Evolutionary conservation across 2,113 vertebrate genomes (phyloP), one percentile per base, ranked within the genome.

Genomic region (Athene cunicularia): DNA sequence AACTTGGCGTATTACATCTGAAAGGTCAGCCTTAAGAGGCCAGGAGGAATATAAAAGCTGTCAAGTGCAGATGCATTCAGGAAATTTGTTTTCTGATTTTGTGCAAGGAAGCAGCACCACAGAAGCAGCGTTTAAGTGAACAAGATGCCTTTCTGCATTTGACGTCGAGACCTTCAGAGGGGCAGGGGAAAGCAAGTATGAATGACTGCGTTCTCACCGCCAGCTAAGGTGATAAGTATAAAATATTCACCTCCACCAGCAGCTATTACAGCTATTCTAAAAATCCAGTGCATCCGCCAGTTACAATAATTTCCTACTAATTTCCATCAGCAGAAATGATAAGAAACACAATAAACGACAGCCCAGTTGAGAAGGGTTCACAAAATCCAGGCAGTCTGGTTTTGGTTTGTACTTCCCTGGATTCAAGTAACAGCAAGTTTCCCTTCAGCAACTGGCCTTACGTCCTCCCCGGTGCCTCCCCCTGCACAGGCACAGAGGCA

Each of bases 41-140:
- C 80, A 80, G 64, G 6, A 59, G 22, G 37, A 93, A 94, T 5
- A 52, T 5, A 63, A 35, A 53, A 91, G 24, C 85, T 86, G 73
- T 47, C 89, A 75, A 63, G 92, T 16, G 24, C 43, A 71, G 37
- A 45, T 6, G 73, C 14, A 26, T 5, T 67, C 68, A 95, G 91
- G 95, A 88, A 92, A 96, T 96, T 94, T 94, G 73, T 66, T 91
- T 90, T 89, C 85, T 41, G 63, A 81, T 83, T 75, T 53, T 84
- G 79, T 60, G 58, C 52, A 86, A 88, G 80, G 15, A 81, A 90
- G 81, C 19, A 67, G 73, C 68, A 60, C 3, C 30, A 37, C 73
- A 75, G 33, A 73, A 64, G 45, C 47, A 9, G 55, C 3, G 3
- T n/a, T 73, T 49, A 55, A 89, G 50, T 5, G n/a, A 91, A 82